A percentile compares a stretch with the other conserved stretches of the same genome.
Evolutionary conservation across 2,888 invertebrate genomes (phyloP).

Genomic region (Ophion obscuratus): DNA sequence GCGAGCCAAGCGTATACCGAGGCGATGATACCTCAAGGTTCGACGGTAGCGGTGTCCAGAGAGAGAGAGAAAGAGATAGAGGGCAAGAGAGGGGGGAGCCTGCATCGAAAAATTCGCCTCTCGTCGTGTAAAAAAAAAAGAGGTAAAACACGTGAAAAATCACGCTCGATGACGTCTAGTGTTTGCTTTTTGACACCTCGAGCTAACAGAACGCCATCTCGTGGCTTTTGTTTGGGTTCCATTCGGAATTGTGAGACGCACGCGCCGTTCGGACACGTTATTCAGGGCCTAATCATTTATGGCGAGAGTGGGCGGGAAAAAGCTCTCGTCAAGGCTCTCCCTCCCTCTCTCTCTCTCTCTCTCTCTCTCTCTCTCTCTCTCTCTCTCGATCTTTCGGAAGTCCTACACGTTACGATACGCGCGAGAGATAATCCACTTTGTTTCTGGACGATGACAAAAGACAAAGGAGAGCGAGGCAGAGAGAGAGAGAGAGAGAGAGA

Average conservation of each 20-base stretch:
- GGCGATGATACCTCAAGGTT: slow-evolving; percentile 77
- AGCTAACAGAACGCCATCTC: neutral
- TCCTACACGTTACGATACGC: slow-evolving; percentile 18
- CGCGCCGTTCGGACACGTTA: neutral
- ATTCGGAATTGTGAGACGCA: neutral
- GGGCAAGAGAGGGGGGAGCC: neutral
- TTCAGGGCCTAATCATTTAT: slow-evolving; percentile 38
- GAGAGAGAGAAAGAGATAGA: slow-evolving; percentile 12
- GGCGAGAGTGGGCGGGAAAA: slow-evolving; percentile 9
- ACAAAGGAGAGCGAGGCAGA: neutral
- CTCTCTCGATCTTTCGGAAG: slow-evolving; percentile 17
- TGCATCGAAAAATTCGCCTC: slow-evolving; percentile 18
- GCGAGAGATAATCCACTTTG: slow-evolving; percentile 32
- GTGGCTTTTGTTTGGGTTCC: neutral
- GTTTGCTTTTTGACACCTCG: neutral
- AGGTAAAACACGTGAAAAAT: neutral
- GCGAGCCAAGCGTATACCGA: slow-evolving; percentile 74
- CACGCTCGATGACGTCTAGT: neutral
- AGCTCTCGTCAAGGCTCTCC: slow-evolving; percentile 29
- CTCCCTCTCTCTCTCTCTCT: neutral
- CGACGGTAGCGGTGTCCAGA: slow-evolving; percentile 68
- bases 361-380: neutral
- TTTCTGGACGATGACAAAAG: slow-evolving; percentile 9
- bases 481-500: neutral
- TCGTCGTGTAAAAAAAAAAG: neutral